Conservation (phyloP, 2,113 vertebrate genomes). For the Ranitomeya variabilis region DNA sequence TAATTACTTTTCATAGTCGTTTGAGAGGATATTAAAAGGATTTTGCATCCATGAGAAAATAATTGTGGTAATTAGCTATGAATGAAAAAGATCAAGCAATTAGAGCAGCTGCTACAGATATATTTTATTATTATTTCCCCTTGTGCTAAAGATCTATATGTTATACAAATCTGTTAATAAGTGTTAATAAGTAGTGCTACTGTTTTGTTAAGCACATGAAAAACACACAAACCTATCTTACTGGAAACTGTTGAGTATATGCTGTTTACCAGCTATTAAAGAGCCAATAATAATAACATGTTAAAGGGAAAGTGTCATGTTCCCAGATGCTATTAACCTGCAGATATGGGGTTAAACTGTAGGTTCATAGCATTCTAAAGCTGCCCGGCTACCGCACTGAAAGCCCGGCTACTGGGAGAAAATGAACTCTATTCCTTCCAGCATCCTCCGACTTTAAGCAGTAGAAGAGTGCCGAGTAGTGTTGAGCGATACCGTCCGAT, state of each 20-base stretch:
- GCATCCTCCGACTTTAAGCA: too few species aligned
- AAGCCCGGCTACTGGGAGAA: too few species aligned
- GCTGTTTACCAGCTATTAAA: not conserved
- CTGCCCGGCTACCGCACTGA: too few species aligned
- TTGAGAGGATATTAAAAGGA: conserved; percentile 47
- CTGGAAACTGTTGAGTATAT: not conserved
- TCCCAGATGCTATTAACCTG: too few species aligned
- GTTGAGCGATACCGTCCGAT: too few species aligned
- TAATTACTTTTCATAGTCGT: conserved; percentile 54
- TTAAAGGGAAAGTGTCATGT: not conserved
- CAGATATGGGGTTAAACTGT: too few species aligned
- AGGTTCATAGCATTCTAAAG: too few species aligned
- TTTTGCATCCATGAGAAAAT: conserved; percentile 43
- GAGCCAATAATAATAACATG: not conserved
- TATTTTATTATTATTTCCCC: conserved; percentile 37
- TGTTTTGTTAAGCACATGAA: not conserved
- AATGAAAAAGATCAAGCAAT: conserved; percentile 65
- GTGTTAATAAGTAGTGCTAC: not conserved
- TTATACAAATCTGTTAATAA: not conserved
- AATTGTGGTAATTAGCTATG: conserved; percentile 64
- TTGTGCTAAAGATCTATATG: conserved; percentile 15
- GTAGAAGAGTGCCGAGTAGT: too few species aligned
- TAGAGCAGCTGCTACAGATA: conserved; percentile 61
- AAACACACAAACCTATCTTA: not conserved
- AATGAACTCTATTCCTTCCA: too few species aligned